A percentile compares a stretch with the other conserved stretches of the same genome.
These are phyloP conservation scores for Drosophila setosimentum DNA, from an alignment of 2,888 invertebrate species.

Conservation along the genomic window DNA sequence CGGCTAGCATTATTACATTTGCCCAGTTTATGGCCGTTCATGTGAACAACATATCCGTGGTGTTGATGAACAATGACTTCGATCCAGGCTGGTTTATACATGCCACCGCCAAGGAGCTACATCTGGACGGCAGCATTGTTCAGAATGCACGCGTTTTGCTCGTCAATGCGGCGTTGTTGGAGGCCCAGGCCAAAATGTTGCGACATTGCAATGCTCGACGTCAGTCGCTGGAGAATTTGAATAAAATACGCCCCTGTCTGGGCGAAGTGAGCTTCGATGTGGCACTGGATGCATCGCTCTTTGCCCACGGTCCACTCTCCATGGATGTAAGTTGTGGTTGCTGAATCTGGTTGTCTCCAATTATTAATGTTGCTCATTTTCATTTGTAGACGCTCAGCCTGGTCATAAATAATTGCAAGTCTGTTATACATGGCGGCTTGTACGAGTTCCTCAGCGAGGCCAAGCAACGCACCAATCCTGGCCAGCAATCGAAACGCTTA, in stretches of 20 bases:
- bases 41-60: constrained; percentile 90
- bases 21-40: constrained; percentile 96
- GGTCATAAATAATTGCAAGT: constrained; percentile 85
- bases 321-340: constrained; percentile 88
- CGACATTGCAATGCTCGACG: constrained; percentile 83
- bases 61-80: constrained; percentile 87
- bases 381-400: constrained; percentile 83
- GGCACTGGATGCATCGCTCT: constrained; percentile 91
- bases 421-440: constrained; percentile 86
- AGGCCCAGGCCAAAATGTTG: constrained; percentile 86
- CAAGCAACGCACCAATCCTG: constrained; percentile 80
- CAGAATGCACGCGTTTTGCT: constrained; percentile 89
- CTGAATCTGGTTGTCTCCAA: too few relatives aligned
- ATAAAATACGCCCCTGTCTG: constrained; percentile 88
- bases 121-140: constrained; percentile 89
- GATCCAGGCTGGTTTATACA: constrained; percentile 90
- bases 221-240: constrained; percentile 83
- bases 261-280: constrained; percentile 91
- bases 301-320: constrained; percentile 93
- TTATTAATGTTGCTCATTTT: not conserved
- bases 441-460: constrained; percentile 86
- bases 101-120: constrained; percentile 89
- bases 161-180: constrained; percentile 90
- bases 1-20: constrained; percentile 92
- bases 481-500: constrained; percentile 34